Evolutionary conservation across 2,888 invertebrate genomes (phyloP).

Genomic region (Sussaba pulchella): DNA sequence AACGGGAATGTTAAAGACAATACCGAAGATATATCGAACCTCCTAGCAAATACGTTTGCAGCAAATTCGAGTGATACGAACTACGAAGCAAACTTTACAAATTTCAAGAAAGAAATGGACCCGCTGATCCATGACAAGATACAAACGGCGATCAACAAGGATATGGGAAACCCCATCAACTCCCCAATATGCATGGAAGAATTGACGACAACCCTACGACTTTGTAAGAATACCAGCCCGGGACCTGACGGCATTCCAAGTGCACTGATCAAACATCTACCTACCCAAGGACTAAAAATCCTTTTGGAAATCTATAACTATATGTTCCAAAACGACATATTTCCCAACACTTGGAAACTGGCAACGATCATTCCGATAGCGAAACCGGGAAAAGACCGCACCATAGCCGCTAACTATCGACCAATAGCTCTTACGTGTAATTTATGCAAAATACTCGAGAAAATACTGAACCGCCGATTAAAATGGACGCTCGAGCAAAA

Average conservation of each 20-base stretch:
- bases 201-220: background rate
- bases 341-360: conserved; percentile 44
- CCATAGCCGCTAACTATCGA: conserved; percentile 36
- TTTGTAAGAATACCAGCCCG: conserved; percentile 53
- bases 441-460: conserved; percentile 65
- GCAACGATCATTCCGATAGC: conserved; percentile 51
- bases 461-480: conserved; percentile 68
- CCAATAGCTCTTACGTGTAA: conserved; percentile 48
- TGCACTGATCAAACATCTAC: conserved; percentile 47
- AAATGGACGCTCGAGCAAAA: conserved; percentile 33
- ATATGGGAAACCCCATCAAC: conserved; percentile 7
- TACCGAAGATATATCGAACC: conserved; percentile 29
- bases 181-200: conserved; percentile 8
- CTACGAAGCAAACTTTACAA: conserved; percentile 20
- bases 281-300: background rate
- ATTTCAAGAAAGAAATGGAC: conserved; percentile 22
- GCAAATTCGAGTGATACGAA: conserved; percentile 53
- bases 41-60: conserved; percentile 46
- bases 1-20: conserved; percentile 13
- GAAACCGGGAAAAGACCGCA: conserved; percentile 44
- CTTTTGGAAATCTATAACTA: conserved; percentile 49
- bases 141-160: background rate
- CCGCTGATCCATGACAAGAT: background rate
- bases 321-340: conserved; percentile 26
- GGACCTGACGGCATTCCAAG: conserved; percentile 65